Evolutionary conservation across 2,888 invertebrate species (phyloP), one percentile per base, ranked within the genome.

Genomic region (Amphipoea oculea): DNA sequence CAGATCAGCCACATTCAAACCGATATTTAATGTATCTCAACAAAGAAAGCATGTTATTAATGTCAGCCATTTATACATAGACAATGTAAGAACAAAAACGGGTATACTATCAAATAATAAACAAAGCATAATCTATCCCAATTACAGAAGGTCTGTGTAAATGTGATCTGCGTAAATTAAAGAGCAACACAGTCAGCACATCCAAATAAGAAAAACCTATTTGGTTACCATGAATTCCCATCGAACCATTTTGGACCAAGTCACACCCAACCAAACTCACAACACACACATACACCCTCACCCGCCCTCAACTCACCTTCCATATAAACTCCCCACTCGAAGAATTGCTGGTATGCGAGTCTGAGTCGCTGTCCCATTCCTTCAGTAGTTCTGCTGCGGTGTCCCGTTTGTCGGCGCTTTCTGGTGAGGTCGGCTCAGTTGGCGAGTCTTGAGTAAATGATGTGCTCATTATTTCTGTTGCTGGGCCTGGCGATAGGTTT

Each of bases 251-350:
- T 57, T 11, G 23, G 23, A n/a, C 45, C 84, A 81, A 86, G 84
- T 88, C 57, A 12, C 76, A 40, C 73, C 20, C 69, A 73, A 66
- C 66, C 74, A 68, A 65, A 12, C 11, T 42, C 45, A 62, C 36
- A 12, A 57, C 23, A 54, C 54, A 23, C 20, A 9, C 45, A 57
- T 42, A 54, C 57, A 20, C 17, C n/a, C 14, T 17, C 23, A 36
- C 0, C 29, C 14, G 29, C 29, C 29, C 29, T 4, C 4, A 7
- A 91, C 95, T 90, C 62, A 98, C 98, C 98, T 98, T 98, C 98
- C 98, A 98, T 82, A 98, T 98, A 91, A 98, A 98, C 94, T 98
- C 98, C 17, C 98, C 98, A 83, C 98, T 98, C 11, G 98, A 98
- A 12, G 98, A 98, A 57, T 98, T 98, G 84, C 97, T 97, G n/a